A percentile compares a stretch with the other conserved stretches of the same genome.
Conservation (phyloP, 2,888 invertebrate genomes). For the Ectropis crepuscularia region DNA sequence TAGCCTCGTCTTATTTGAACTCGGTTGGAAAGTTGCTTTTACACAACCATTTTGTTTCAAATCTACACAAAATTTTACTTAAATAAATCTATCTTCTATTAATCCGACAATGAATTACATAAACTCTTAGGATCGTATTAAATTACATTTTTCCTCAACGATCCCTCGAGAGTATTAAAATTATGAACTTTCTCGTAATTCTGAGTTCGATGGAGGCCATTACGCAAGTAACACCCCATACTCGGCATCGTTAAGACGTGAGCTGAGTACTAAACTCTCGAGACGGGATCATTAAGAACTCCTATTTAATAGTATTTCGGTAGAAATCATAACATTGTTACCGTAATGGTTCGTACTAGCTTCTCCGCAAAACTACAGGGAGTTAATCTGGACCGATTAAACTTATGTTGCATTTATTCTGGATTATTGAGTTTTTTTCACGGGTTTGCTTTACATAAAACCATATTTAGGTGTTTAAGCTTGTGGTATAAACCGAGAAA, state of each 20-base stretch:
- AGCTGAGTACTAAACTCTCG: slow-evolving; percentile 23
- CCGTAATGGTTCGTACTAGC: neutral
- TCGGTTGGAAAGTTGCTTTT: too few species aligned
- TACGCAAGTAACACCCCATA: slow-evolving; percentile 29
- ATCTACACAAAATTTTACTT: neutral
- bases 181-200: slow-evolving; percentile 22
- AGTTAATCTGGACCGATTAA: too few species aligned
- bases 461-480: too few species aligned
- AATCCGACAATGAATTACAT: neutral
- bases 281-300: slow-evolving; percentile 19
- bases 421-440: too few species aligned
- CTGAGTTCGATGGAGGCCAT: slow-evolving; percentile 30
- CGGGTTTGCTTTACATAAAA: too few species aligned
- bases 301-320: slow-evolving; percentile 14
- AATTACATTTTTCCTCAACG: slow-evolving; percentile 15
- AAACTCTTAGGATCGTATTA: neutral
- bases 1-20: too few species aligned
- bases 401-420: too few species aligned
- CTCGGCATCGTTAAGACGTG: slow-evolving; percentile 32
- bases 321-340: slow-evolving; percentile 16
- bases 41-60: too few species aligned
- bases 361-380: neutral
- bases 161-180: slow-evolving; percentile 11
- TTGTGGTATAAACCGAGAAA: too few species aligned
- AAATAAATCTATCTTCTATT: neutral